Conservation (phyloP, 2,113 vertebrate species). For the Rhadina sibilatrix region DNA sequence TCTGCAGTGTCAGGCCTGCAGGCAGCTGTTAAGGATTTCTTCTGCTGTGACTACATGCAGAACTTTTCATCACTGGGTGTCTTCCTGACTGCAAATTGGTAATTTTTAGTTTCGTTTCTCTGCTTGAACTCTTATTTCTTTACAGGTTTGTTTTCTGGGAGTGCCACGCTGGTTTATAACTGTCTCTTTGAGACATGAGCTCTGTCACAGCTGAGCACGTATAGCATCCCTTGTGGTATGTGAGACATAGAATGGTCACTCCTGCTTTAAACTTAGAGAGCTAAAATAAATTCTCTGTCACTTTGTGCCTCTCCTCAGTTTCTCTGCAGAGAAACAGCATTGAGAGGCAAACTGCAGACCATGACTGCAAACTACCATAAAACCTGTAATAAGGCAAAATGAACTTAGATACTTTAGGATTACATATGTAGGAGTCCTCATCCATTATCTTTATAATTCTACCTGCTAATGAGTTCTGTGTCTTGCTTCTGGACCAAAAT, state of each 20-base stretch:
- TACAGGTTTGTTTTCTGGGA: neutral
- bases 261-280: neutral
- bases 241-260: neutral
- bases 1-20: neutral
- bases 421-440: constrained; percentile 24
- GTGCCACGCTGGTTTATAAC: neutral
- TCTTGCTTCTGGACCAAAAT: constrained; percentile 56
- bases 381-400: constrained; percentile 37
- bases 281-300: neutral
- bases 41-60: neutral
- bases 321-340: neutral
- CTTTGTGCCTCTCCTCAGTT: neutral
- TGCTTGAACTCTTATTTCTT: neutral
- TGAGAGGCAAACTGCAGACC: constrained; percentile 30
- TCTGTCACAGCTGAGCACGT: neutral
- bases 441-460: constrained; percentile 44
- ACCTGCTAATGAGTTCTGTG: constrained; percentile 63
- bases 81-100: neutral
- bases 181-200: neutral
- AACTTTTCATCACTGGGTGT: neutral
- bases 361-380: constrained; percentile 18
- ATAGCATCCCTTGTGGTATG: neutral
- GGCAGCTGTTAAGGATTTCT: neutral
- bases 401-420: constrained; percentile 38
- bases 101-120: neutral